Evolutionary conservation across 2,113 vertebrate species (phyloP).

Genomic region (Pelecanus crispus): DNA sequence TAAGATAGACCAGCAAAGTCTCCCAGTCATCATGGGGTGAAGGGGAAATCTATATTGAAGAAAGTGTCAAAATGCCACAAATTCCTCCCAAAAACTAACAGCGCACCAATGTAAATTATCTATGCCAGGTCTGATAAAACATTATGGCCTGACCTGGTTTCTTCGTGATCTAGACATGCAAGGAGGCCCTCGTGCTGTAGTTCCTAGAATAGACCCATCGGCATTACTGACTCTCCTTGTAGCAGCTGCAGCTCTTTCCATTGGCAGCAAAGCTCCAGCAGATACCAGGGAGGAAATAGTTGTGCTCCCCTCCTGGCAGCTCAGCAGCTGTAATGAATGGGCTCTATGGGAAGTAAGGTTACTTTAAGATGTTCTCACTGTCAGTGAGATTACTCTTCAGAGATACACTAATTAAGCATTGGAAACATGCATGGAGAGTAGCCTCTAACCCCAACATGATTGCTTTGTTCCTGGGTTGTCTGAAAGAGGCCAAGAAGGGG

Average conservation of each 20-base stretch:
- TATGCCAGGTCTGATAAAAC: background rate
- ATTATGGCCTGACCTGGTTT: background rate
- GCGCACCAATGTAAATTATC: background rate
- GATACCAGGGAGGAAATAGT: background rate
- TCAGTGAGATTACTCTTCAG: background rate
- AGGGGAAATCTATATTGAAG: background rate
- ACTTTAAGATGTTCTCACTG: background rate
- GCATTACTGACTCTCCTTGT: background rate
- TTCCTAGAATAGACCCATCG: accelerated
- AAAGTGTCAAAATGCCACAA: background rate
- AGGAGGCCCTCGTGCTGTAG: accelerated
- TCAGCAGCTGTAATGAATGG: background rate
- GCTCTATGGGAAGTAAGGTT: background rate
- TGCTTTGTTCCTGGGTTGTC: background rate
- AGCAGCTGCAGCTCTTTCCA: background rate
- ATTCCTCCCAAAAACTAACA: background rate
- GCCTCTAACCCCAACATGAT: background rate
- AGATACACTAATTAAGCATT: background rate
- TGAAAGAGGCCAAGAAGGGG: background rate
- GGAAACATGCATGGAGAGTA: background rate
- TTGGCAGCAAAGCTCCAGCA: background rate
- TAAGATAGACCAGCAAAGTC: background rate
- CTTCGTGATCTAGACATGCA: background rate
- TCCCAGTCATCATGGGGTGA: background rate
- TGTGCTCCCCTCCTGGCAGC: background rate